Conservation (phyloP, 92 coral and sea anemone genomes). For the Anthopleura xanthogrammica region DNA sequence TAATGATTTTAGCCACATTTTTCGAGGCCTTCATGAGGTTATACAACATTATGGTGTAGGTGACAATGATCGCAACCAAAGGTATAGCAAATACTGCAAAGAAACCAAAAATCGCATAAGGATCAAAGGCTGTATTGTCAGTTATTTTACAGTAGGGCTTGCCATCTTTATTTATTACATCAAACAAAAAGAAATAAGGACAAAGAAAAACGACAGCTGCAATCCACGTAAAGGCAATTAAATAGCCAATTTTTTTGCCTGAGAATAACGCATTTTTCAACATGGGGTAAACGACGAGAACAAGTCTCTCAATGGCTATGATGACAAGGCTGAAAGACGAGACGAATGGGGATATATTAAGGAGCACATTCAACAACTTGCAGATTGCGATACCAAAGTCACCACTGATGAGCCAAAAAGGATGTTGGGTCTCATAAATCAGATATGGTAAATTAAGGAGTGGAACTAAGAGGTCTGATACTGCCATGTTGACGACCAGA, state of each 20-base stretch:
- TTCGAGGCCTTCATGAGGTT: background rate
- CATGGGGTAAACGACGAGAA: slow-evolving; percentile 9
- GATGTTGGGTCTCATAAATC: background rate
- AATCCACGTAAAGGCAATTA: slow-evolving; percentile 14
- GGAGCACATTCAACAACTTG: background rate
- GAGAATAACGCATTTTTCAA: background rate
- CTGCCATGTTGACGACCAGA: slow-evolving; percentile 21
- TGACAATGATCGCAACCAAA: slow-evolving; percentile 6
- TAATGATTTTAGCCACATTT: background rate
- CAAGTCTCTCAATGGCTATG: slow-evolving; percentile 16
- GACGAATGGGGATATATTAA: slow-evolving; percentile 18
- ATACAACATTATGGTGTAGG: slow-evolving; percentile 6
- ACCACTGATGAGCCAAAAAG: slow-evolving; percentile 10
- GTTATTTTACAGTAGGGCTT: background rate
- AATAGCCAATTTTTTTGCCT: background rate
- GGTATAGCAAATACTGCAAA: background rate
- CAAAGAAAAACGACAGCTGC: background rate
- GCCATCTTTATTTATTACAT: background rate
- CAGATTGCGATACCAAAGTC: slow-evolving; percentile 14
- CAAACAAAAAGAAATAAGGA: slow-evolving; percentile 1
- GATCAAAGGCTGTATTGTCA: background rate
- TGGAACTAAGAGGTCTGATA: slow-evolving; percentile 20
- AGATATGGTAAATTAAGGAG: slow-evolving; percentile 1
- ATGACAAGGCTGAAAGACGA: slow-evolving; percentile 10
- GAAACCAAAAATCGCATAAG: background rate